Percentiles rank a stretch among this genome's conserved stretches.
Evolutionary conservation across 2,113 vertebrate species (phyloP).

Genomic region (Perca flavescens): DNA sequence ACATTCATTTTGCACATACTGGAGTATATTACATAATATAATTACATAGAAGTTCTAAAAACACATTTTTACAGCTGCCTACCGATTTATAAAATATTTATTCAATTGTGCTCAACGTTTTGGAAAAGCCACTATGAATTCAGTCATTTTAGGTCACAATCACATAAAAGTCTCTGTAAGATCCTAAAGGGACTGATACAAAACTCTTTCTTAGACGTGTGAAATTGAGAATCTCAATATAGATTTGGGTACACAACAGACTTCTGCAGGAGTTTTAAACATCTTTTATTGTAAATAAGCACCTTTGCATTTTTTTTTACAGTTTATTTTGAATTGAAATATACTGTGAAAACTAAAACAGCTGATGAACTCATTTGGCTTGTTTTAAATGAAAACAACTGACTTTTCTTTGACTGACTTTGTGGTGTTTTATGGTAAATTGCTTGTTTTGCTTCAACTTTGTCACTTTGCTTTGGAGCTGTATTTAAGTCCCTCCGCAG

Average conservation of each 20-base stretch:
- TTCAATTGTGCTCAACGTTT: too few relatives aligned
- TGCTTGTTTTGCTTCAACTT: conserved; percentile 21
- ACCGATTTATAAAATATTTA: too few relatives aligned
- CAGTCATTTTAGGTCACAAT: not conserved
- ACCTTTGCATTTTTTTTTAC: not conserved
- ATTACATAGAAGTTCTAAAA: too few relatives aligned
- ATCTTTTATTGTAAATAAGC: not conserved
- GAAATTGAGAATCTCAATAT: too few relatives aligned
- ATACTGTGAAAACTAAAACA: not conserved
- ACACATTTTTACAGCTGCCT: too few relatives aligned
- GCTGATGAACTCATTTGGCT: not conserved
- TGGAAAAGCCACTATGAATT: not conserved
- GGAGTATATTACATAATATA: too few relatives aligned
- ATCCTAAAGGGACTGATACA: too few relatives aligned
- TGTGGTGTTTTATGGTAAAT: conserved; percentile 12
- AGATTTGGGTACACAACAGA: too few relatives aligned
- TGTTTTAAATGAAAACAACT: conserved; percentile 13
- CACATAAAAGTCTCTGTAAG: not conserved
- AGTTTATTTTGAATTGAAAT: not conserved
- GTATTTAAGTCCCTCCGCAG: conserved; percentile 20
- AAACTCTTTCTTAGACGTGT: too few relatives aligned
- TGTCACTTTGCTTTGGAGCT: conserved; percentile 44
- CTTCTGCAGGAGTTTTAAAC: too few relatives aligned
- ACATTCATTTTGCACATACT: too few relatives aligned
- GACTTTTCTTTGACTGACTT: conserved; percentile 27